These are phyloP conservation scores for Acleris literana DNA, from an alignment of 2,888 invertebrate genomes.

Conservation along the genomic window DNA sequence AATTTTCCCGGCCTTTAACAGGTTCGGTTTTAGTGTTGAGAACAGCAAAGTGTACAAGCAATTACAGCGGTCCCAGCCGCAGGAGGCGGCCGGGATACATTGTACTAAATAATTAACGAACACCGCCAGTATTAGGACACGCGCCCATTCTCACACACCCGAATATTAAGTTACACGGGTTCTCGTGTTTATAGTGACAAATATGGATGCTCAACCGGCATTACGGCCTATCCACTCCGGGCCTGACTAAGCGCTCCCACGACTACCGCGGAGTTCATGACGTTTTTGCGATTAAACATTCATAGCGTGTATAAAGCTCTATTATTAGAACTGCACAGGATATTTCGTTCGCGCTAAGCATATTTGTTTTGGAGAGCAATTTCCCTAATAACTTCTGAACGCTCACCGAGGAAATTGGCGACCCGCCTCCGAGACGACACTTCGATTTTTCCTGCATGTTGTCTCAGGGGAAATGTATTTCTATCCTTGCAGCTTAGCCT, in stretches of 20 bases:
- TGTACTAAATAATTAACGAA: slow-evolving; percentile 71
- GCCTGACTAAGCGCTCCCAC: slow-evolving; percentile 17
- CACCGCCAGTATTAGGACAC: slow-evolving; percentile 59
- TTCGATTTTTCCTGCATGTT: slow-evolving; percentile 57
- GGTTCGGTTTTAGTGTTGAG: slow-evolving; percentile 38
- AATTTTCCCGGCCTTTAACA: slow-evolving; percentile 27
- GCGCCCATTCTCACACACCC: slow-evolving; percentile 49
- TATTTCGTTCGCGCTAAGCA: slow-evolving; percentile 47
- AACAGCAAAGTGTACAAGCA: slow-evolving; percentile 61
- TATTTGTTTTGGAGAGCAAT: slow-evolving; percentile 64
- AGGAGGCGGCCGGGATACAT: slow-evolving; percentile 57
- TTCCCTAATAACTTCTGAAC: slow-evolving; percentile 63
- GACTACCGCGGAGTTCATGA: not conserved
- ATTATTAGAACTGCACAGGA: slow-evolving; percentile 48
- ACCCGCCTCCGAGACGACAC: slow-evolving; percentile 54
- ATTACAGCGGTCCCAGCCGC: slow-evolving; percentile 58
- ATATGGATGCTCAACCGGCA: slow-evolving; percentile 55
- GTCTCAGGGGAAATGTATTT: slow-evolving; percentile 48
- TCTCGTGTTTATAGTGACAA: slow-evolving; percentile 63
- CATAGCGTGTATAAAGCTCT: slow-evolving; percentile 43
- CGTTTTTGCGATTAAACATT: slow-evolving; percentile 57
- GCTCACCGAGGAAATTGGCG: slow-evolving; percentile 64
- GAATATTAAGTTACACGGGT: slow-evolving; percentile 43
- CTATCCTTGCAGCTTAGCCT: slow-evolving; percentile 24
- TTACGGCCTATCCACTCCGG: slow-evolving; percentile 43